Evolutionary conservation across 1,140 invertebrate species (phyloP).

Genomic region (Drosophila orena): DNA sequence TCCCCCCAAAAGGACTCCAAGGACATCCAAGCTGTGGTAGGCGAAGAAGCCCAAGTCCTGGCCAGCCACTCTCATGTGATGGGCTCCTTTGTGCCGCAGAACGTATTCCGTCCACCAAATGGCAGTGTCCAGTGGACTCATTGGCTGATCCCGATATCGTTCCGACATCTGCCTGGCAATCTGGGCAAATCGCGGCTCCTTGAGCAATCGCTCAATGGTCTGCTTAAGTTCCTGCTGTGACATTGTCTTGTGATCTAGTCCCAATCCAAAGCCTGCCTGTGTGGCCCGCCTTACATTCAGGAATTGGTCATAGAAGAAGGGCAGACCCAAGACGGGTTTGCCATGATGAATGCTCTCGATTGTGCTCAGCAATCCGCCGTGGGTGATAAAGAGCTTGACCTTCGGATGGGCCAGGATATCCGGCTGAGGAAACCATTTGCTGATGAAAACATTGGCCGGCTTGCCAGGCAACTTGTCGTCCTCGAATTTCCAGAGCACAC

Average conservation of each 20-base stretch:
- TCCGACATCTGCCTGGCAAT: conserved; percentile 86
- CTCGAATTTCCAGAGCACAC: conserved; percentile 90
- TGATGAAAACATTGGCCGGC: conserved; percentile 87
- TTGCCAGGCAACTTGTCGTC: conserved; percentile 86
- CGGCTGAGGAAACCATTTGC: conserved; percentile 90
- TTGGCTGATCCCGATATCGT: conserved; percentile 87
- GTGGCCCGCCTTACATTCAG: conserved; percentile 86
- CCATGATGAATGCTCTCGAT: conserved; percentile 90
- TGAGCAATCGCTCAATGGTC: conserved; percentile 77
- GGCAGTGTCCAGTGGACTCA: conserved; percentile 87
- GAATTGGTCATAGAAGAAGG: conserved; percentile 88
- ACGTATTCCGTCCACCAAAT: conserved; percentile 91
- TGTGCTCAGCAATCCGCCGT: conserved; percentile 90
- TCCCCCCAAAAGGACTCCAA: conserved; percentile 35
- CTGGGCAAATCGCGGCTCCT: conserved; percentile 74
- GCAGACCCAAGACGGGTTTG: conserved; percentile 90
- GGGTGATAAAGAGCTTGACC: conserved; percentile 89
- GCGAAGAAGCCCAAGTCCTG: conserved; percentile 81
- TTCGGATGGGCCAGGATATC: conserved; percentile 89
- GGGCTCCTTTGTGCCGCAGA: conserved; percentile 85
- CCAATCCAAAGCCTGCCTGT: conserved; percentile 85
- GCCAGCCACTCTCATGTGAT: conserved; percentile 64
- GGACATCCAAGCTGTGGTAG: conserved; percentile 86
- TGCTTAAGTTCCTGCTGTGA: conserved; percentile 69
- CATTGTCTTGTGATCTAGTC: conserved; percentile 80